phyloP scores from a whole-genome alignment of 1,140 invertebrate genomes.

The Calosoma granatense region DNA sequence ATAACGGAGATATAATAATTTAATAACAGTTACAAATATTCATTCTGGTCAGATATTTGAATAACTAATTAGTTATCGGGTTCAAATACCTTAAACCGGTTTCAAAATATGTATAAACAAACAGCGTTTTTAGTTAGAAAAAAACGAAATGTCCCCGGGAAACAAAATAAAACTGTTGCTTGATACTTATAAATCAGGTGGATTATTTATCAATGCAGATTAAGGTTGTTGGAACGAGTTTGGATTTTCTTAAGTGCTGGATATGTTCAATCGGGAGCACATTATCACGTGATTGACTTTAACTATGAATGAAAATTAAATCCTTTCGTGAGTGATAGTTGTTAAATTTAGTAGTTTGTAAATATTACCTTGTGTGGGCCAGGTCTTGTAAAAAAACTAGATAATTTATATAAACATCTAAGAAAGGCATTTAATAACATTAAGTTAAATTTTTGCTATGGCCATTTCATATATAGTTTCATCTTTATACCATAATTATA shows the following conservation, averaged over 20 bases:
- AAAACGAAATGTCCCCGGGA: not conserved
- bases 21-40: constrained; percentile 9
- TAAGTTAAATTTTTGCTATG: too few species aligned
- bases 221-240: not conserved
- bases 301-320: too few species aligned
- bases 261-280: too few species aligned
- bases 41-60: constrained; percentile 3
- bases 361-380: too few species aligned
- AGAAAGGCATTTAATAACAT: too few species aligned
- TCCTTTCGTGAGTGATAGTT: too few species aligned
- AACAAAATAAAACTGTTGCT: not conserved
- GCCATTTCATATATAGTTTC: too few species aligned
- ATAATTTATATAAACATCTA: too few species aligned
- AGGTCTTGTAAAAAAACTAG: too few species aligned
- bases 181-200: constrained; percentile 1
- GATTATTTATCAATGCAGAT: constrained; percentile 8
- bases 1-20: not conserved
- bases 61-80: constrained; percentile 4
- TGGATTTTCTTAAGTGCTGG: not conserved
- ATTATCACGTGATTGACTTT: too few species aligned
- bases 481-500: too few species aligned
- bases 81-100: constrained; percentile 7
- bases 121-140: not conserved
- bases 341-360: too few species aligned
- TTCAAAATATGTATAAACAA: constrained; percentile 8